Conservation (phyloP, 2,888 invertebrate genomes). For the Eubasilissa splendida region DNA sequence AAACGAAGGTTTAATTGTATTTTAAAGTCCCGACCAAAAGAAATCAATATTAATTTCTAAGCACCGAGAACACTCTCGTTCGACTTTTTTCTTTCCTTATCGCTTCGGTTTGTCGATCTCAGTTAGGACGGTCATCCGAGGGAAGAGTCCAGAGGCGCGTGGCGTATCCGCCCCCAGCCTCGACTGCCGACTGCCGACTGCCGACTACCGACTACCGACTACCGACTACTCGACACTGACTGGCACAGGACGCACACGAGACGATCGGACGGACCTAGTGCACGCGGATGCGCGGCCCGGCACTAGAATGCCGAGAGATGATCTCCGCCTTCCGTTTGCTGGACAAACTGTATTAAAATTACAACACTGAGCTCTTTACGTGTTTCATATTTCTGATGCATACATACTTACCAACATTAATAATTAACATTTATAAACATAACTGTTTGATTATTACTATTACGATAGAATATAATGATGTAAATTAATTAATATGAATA, state of each 20-base stretch:
- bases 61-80: neutral
- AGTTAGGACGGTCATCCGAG: too few species aligned
- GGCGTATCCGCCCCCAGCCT: neutral
- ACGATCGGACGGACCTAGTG: neutral
- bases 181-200: neutral
- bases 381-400: conserved; percentile 53
- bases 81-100: neutral
- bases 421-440: conserved; percentile 59
- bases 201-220: neutral
- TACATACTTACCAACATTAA: conserved; percentile 52
- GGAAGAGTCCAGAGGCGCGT: too few species aligned
- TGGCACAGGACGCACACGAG: neutral
- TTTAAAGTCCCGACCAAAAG: conserved; percentile 54
- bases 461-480: conserved; percentile 65
- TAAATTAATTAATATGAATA: conserved; percentile 57
- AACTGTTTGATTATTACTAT: conserved; percentile 61
- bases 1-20: conserved; percentile 47
- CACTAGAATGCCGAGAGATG: neutral
- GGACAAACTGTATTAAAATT: neutral
- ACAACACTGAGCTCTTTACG: conserved; percentile 44
- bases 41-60: conserved; percentile 7
- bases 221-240: too few species aligned
- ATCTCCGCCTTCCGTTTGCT: neutral
- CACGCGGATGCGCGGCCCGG: neutral
- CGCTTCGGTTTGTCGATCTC: too few species aligned